Base-by-base conservation (phyloP, 2,888 invertebrate species). In the Acanthopleura granulata region DNA sequence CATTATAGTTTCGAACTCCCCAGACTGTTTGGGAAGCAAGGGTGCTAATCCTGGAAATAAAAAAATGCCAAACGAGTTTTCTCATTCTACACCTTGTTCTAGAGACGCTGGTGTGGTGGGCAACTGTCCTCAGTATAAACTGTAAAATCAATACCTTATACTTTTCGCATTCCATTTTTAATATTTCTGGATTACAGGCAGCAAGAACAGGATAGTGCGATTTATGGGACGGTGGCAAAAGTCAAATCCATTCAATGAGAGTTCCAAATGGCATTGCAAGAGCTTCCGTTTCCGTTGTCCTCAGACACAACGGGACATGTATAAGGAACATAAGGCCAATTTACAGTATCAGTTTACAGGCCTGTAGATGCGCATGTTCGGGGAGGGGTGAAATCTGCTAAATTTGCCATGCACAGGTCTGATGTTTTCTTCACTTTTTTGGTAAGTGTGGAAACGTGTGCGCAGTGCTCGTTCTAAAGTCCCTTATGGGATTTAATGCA, bases 1-100 rank as follows among this genome's bases (percentile, higher is more conserved):
- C 66, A 66, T 66, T 66, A 66, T 27, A 66, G 6, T 27, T 27
- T 27, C 66, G 6, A 9, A 3, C 3, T 57, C 57, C 12, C 22
- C 57, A 57, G 57, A 57, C 57, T 12, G 57, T 57, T 57, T 57
- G 18, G 57, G 12, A 22, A 18, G 22, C 22, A 57, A 57, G 18
- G 57, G 57, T 15, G 66, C 22, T 66, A 66, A 66, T 66, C 66
- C 66, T 27, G 22, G 22, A 27, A 22, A 66, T 66, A 66, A 66
- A 66, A 66, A 66, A 66, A 27, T 18, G 22, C 57, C 29, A 57
- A 57, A 57, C 57, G 57, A 57, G 57, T 57, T 57, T 9, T 57
- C 57, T 22, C n/a, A 57, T 57, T 57, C 57, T 57, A n/a, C 57
- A 22, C n/a, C 57, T 57, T 57, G 57, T 57, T 57, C 57, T 12